These are phyloP conservation scores for Pagrus major DNA, from an alignment of 2,113 vertebrate species.

Conservation along the genomic window DNA sequence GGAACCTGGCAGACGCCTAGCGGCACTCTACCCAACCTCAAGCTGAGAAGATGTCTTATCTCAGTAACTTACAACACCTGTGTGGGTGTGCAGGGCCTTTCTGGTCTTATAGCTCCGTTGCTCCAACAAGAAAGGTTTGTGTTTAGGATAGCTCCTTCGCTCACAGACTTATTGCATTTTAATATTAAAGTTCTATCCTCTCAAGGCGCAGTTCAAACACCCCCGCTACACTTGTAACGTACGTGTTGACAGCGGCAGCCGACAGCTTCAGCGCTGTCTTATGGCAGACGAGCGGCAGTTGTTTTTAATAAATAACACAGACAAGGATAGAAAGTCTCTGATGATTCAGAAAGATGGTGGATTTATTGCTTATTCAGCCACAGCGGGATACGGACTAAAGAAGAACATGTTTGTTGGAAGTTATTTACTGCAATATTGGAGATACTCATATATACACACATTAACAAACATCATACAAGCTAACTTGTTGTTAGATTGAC, in stretches of 20 bases:
- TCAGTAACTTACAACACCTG: constrained; percentile 17
- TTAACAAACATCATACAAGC: background rate
- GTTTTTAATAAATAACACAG: constrained; percentile 34
- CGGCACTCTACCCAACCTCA: background rate
- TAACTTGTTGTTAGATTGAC: background rate
- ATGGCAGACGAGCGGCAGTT: background rate
- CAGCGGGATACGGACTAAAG: background rate
- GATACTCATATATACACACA: background rate
- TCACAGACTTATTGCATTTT: constrained; percentile 11
- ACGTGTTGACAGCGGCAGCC: constrained; percentile 17
- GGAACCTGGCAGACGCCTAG: background rate
- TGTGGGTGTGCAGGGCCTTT: constrained; percentile 4
- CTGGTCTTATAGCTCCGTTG: background rate
- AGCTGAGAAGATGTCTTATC: background rate
- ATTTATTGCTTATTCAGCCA: constrained; percentile 28
- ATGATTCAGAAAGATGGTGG: constrained; percentile 15
- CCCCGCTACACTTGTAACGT: constrained; percentile 34
- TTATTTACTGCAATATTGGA: background rate
- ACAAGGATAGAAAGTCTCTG: constrained; percentile 16
- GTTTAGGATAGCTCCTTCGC: background rate
- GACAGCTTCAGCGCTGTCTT: constrained; percentile 4
- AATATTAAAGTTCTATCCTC: constrained; percentile 49
- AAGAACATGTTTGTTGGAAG: background rate
- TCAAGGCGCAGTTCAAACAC: constrained; percentile 41
- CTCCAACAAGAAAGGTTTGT: constrained; percentile 6